phyloP scores from a whole-genome alignment of 2,797 vertebrate species.

The Siniperca undulata region DNA sequence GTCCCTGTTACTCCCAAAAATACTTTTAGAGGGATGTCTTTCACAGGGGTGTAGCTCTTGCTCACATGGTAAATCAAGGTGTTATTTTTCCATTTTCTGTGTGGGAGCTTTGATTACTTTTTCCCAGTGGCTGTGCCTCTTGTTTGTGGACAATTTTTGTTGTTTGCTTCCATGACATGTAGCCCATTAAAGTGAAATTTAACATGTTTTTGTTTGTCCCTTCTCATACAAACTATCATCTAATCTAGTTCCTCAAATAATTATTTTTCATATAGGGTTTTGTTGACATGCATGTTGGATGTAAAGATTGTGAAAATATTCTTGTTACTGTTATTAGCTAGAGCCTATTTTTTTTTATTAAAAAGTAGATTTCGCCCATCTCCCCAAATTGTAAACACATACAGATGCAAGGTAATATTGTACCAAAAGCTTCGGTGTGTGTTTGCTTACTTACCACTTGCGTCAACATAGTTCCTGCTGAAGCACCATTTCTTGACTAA shows the following conservation, averaged over 20 bases:
- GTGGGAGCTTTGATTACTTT: conserved; percentile 57
- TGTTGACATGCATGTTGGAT: background rate
- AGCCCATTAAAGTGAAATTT: conserved; percentile 29
- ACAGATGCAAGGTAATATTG: conserved; percentile 21
- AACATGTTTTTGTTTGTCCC: conserved; percentile 27
- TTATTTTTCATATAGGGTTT: conserved; percentile 13
- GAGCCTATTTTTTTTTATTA: background rate
- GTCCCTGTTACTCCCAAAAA: conserved; percentile 63
- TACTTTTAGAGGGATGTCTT: conserved; percentile 57
- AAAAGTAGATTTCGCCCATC: background rate
- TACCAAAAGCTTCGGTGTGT: conserved; percentile 13
- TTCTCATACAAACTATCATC: conserved; percentile 7
- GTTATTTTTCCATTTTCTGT: conserved; percentile 69
- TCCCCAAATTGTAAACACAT: conserved; percentile 28
- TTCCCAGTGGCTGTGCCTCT: conserved; percentile 27
- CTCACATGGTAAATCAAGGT: conserved; percentile 64
- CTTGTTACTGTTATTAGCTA: background rate
- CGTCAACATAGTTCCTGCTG: background rate
- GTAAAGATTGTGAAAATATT: conserved; percentile 6
- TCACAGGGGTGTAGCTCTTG: conserved; percentile 45
- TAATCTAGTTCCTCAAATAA: conserved; percentile 5
- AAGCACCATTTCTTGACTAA: conserved; percentile 19
- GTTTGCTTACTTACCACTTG: conserved; percentile 25
- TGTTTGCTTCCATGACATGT: conserved; percentile 33
- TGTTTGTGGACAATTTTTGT: conserved; percentile 43